These are phyloP conservation scores for Drosophila mercatorum DNA, from an alignment of 2,888 invertebrate species.

Conservation along the genomic window DNA sequence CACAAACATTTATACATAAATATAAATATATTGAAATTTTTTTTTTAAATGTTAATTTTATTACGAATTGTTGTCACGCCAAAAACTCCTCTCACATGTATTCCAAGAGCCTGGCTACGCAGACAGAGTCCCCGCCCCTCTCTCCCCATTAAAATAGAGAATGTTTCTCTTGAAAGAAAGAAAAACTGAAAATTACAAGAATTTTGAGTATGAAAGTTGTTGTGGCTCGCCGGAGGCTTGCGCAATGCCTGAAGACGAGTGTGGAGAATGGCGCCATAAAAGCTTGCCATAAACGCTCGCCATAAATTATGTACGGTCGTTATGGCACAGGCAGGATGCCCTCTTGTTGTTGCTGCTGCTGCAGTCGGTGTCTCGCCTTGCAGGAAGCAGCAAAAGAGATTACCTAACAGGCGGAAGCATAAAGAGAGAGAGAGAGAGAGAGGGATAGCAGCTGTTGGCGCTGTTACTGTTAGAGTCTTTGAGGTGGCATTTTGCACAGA, in stretches of 20 bases:
- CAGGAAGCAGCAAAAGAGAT: conserved; percentile 45
- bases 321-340: conserved; percentile 42
- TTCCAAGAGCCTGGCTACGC: conserved; percentile 1
- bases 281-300: conserved; percentile 29
- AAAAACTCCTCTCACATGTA: neutral
- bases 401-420: conserved; percentile 58
- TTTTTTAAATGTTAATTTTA: conserved; percentile 25
- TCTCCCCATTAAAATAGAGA: neutral
- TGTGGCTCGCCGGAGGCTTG: neutral
- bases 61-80: conserved; percentile 8
- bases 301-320: conserved; percentile 39
- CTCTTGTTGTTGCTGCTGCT: conserved; percentile 1
- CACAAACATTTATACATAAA: conserved; percentile 15
- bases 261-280: conserved; percentile 33
- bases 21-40: conserved; percentile 17
- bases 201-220: neutral
- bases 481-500: conserved; percentile 46
- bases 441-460: conserved; percentile 26
- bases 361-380: conserved; percentile 26
- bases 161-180: conserved; percentile 15
- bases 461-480: conserved; percentile 14
- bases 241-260: conserved; percentile 17
- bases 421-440: conserved; percentile 13
- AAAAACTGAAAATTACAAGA: conserved; percentile 7
- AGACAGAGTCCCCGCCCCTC: neutral